Percentiles rank a stretch among this genome's conserved stretches.
Evolutionary conservation across 2,113 vertebrate species (phyloP).

Genomic region (Spea bombifrons): DNA sequence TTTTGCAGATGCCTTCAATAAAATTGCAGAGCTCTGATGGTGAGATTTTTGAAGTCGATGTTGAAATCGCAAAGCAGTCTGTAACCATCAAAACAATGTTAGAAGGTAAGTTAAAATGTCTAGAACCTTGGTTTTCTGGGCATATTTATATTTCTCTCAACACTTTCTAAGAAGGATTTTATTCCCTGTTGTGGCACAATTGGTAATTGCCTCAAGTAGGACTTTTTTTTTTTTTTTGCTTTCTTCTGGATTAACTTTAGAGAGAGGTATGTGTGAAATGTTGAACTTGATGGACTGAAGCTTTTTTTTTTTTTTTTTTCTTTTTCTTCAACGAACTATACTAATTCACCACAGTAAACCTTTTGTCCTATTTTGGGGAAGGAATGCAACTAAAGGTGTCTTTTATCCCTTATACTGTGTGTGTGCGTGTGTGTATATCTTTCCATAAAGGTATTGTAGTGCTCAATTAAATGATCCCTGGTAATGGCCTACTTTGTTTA

Average conservation of each 20-base stretch:
- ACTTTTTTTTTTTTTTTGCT: background rate
- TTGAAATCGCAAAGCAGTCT: slow-evolving; percentile 98
- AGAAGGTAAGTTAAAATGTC: slow-evolving; percentile 76
- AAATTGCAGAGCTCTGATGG: slow-evolving; percentile 98
- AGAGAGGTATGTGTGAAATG: too few relatives aligned
- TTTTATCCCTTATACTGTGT: too few relatives aligned
- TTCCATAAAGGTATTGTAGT: too few relatives aligned
- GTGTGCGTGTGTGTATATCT: too few relatives aligned
- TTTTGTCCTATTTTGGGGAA: background rate
- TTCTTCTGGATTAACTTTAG: background rate
- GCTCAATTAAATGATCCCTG: too few relatives aligned
- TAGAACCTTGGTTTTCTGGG: too few relatives aligned
- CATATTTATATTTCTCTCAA: too few relatives aligned
- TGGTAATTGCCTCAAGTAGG: background rate
- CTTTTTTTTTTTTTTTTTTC: too few relatives aligned
- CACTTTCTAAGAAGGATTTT: background rate
- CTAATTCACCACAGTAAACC: background rate
- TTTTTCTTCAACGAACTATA: too few relatives aligned
- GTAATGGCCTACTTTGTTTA: too few relatives aligned
- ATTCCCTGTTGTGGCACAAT: background rate
- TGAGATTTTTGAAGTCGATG: slow-evolving; percentile 98
- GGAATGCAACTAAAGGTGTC: too few relatives aligned
- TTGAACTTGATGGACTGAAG: background rate
- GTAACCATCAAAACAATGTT: slow-evolving; percentile 99
- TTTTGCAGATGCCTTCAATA: slow-evolving; percentile 89